Base-by-base conservation (phyloP, 2,888 invertebrate species). In the Plebejus argus region DNA sequence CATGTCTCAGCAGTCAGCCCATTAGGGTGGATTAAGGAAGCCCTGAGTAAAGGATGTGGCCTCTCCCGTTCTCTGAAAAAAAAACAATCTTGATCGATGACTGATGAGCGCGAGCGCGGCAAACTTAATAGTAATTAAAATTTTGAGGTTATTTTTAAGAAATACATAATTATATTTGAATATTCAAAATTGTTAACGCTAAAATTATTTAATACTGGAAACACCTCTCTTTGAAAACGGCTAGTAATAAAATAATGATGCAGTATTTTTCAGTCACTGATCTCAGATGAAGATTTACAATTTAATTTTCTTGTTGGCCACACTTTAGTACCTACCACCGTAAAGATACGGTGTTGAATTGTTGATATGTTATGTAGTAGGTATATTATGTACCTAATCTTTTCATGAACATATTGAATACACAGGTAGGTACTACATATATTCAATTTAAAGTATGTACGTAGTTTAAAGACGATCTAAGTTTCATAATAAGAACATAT, bases 11-110 rank as follows among this genome's bases (percentile, higher is more conserved):
- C 88, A 85, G 85, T 83, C 81, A 83, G 84, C 85, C 89, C 90
- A 92, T 93, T 92, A 92, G 88, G 82, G 82, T 83, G 89, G 91
- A 89, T 92, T 91, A 91, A 83, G 88, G 89, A 88, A 88, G 88
- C 83, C 86, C 83, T 82, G 81, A 86, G 88, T 86, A 84, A 83
- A 88, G 89, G 88, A 90, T 87, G 86, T 89, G 89, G 90, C 87
- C 86, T 84, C 85, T 87, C 87, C 85, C 81, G 78, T 79, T 70
- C 58, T 80, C 80, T 81, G 80, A 80, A 82, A 82, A 81, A 79
- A 79, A 78, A 80, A 81, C 78, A 76, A 74, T 77, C 76, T 80
- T 80, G 78, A 80, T 79, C 70, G 78, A 82, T 80, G 78, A 80
- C 79, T 61, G 78, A 82, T 78, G 81, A 53, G 70, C 66, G 66